Conservation (phyloP, 2,888 invertebrate species). For the Tachina lurida region DNA sequence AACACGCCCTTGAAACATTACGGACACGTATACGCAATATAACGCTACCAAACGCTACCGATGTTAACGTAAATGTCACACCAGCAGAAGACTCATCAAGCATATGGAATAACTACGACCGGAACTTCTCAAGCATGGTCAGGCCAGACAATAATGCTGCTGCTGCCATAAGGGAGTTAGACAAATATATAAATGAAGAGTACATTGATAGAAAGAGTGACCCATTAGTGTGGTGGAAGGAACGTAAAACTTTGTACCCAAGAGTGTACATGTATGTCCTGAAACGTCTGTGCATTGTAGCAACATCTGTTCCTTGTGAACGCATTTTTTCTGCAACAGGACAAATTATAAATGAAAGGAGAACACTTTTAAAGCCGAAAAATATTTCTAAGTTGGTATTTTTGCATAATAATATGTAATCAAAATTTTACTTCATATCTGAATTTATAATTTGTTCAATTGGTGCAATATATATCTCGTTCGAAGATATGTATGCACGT, state of each 20-base stretch:
- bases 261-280: slow-evolving; percentile 29
- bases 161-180: background rate
- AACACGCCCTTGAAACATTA: background rate
- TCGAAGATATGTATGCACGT: no score
- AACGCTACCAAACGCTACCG: background rate
- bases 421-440: no score
- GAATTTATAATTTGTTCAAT: no score
- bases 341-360: slow-evolving; percentile 25
- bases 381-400: background rate
- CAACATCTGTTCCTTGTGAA: slow-evolving; percentile 56
- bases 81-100: background rate
- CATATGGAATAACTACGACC: background rate
- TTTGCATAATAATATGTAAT: no score
- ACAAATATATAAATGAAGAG: slow-evolving; percentile 3
- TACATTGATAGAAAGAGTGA: slow-evolving; percentile 40
- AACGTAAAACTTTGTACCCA: slow-evolving; percentile 50
- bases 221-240: slow-evolving; percentile 51
- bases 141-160: background rate
- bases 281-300: slow-evolving; percentile 41
- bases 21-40: background rate
- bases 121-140: background rate
- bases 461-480: no score
- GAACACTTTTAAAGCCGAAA: slow-evolving; percentile 10
- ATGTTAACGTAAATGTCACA: background rate
- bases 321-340: slow-evolving; percentile 39